Evolutionary conservation across 1,140 invertebrate species (phyloP).

Genomic region (Drosophila baimaii): DNA sequence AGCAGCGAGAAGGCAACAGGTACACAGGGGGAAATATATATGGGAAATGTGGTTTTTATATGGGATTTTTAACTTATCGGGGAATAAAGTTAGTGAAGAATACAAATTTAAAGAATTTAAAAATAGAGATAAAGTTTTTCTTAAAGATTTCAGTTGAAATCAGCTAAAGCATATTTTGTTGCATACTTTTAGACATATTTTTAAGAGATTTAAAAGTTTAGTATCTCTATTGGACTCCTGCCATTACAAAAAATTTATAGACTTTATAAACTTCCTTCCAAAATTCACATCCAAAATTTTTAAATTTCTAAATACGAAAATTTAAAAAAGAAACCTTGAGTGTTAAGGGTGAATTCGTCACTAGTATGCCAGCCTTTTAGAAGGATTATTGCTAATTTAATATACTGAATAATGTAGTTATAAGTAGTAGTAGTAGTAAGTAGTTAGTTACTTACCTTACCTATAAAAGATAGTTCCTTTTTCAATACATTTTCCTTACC

Average conservation of each 20-base stretch:
- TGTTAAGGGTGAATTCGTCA: background rate
- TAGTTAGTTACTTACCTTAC: background rate
- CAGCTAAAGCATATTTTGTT: background rate
- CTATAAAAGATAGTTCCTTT: background rate
- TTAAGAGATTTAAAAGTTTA: background rate
- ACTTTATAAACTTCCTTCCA: no score
- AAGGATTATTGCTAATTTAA: no score
- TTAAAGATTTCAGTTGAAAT: background rate
- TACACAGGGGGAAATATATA: conserved; percentile 1
- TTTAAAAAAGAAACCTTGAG: no score
- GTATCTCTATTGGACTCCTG: no score
- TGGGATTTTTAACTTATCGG: background rate
- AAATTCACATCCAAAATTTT: no score
- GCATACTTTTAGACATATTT: background rate
- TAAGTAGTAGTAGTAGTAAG: no score
- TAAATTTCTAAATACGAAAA: no score
- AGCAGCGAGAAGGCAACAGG: conserved; percentile 15
- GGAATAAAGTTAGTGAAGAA: background rate
- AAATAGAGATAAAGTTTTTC: background rate
- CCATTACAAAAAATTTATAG: no score
- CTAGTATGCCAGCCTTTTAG: background rate
- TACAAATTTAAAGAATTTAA: background rate
- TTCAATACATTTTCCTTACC: background rate
- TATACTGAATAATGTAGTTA: background rate
- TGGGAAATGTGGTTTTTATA: no score